Evolutionary conservation across 92 coral and sea anemone species (phyloP), one percentile per base, ranked within the genome.

Genomic region (Porites lobata): DNA sequence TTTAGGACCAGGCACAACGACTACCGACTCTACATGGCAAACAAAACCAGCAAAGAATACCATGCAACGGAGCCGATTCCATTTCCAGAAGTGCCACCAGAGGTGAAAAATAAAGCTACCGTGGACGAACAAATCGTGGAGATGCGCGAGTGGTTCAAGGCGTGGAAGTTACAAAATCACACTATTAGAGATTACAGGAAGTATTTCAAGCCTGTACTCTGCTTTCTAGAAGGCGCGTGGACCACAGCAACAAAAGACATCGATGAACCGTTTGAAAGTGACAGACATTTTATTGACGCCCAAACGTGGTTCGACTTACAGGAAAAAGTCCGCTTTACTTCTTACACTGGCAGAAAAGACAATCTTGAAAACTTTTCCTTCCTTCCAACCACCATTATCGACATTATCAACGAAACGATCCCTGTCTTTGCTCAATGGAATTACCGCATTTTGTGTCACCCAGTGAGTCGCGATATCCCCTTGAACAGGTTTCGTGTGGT

Each of bases 201-300:
- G 78, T 94, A 94, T 75, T 96, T 96, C 90, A 86, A 82, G 65
- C 99, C 99, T 7, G 96, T 95, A 2, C 71, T 96, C 15, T 96
- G 99, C 53, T 96, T 94, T 79, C 76, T 96, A 74, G 96, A 95
- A 58, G 99, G 99, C 17, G 93, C 99, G 1, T 96, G 99, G 99
- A 92, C 96, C 24, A 89, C 87, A 19, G 81, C 88, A 12, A 80
- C 93, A 9, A 75, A 87, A 76, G 96, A 86, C 26, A 93, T 96
- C 78, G 99, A 96, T 20, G 99, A 96, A 69, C 98, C 99, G 0
- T 96, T 96, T 72, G 98, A 93, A 65, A 96, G 99, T 58, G 99
- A 96, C 82, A 82, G 99, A 9, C 99, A 96, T 83, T 96, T 96
- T 57, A 90, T 96, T 15, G 99, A 96, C 87, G 99, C 99, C 1